Conservation (phyloP, 2,888 invertebrate species). For the Oscheius sp. region DNA sequence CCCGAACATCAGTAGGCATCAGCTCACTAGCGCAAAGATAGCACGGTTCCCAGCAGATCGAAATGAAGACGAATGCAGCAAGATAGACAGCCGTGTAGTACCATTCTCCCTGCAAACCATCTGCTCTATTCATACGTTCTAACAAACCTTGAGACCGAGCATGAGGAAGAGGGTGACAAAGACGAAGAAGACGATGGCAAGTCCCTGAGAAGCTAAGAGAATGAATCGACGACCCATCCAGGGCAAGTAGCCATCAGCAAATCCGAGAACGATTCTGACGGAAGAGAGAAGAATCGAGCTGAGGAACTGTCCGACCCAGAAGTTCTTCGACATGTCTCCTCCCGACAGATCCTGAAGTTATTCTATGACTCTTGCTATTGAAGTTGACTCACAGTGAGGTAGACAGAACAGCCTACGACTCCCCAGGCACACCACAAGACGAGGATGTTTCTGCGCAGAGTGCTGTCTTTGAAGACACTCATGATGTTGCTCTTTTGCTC, state of each 20-base stretch:
- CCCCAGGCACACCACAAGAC: slow-evolving; percentile 60
- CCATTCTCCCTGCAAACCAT: slow-evolving; percentile 49
- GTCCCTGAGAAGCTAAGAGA: slow-evolving; percentile 48
- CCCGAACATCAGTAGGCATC: slow-evolving; percentile 60
- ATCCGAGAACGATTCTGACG: slow-evolving; percentile 47
- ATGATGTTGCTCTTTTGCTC: slow-evolving; percentile 48
- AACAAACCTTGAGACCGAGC: slow-evolving; percentile 44
- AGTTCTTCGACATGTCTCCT: slow-evolving; percentile 58
- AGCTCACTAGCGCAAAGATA: slow-evolving; percentile 55
- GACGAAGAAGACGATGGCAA: slow-evolving; percentile 50
- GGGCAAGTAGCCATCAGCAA: slow-evolving; percentile 52
- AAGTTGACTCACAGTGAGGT: neutral
- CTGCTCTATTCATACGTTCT: neutral
- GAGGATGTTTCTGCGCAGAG: slow-evolving; percentile 51
- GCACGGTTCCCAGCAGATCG: slow-evolving; percentile 58
- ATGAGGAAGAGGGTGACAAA: slow-evolving; percentile 52
- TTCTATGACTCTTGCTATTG: slow-evolving; percentile 52
- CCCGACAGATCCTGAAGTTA: slow-evolving; percentile 56
- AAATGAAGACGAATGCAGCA: slow-evolving; percentile 57
- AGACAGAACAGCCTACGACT: slow-evolving; percentile 18
- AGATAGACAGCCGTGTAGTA: slow-evolving; percentile 54
- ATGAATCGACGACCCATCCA: slow-evolving; percentile 57
- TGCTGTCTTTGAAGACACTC: slow-evolving; percentile 47
- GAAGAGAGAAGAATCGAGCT: slow-evolving; percentile 51
- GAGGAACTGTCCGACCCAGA: slow-evolving; percentile 59